Evolutionary conservation across 2,797 vertebrate genomes (phyloP), one percentile per base, ranked within the genome.

Genomic region (Dicrostonyx torquatus): DNA sequence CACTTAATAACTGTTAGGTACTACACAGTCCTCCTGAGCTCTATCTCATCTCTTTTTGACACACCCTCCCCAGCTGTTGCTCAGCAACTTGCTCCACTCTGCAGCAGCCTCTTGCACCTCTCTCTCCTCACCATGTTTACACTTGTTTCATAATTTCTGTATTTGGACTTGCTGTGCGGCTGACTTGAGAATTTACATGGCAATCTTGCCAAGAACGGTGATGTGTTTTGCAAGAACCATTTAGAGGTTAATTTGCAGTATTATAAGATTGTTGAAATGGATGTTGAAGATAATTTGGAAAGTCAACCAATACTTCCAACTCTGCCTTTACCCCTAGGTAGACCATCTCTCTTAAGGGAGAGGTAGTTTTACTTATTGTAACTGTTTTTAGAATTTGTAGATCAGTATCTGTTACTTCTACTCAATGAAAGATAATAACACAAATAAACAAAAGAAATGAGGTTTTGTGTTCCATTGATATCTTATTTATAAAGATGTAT

Each of bases 251-350:
- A 40, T 89, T 93, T 84, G 50, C n/a, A 5, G 4, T 83, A n/a
- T 86, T n/a, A 24, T 9, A 90, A 96, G 50, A 68, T 7, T 31
- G 4, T n/a, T 91, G 26, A 91, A 93, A 55, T 72, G 66, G n/a
- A 87, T 84, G 4, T 60, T 70, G 26, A 77, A 26, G 17, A 45
- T 91, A 87, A 93, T 75, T 79, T 83, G 37, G 1, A 70, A 0
- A 43, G 48, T 48, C 20, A n/a, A 60, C 1, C 17, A 90, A 66
- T 90, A n/a, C 3, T 15, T 90, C 86, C 58, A 79, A 55, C 50
- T 64, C 3, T 2, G 2, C 7, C 20, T 89, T n/a, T 68, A 45
- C 48, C n/a, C n/a, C n/a, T n/a, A n/a, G n/a, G 4, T 43, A 50
- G 31, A 40, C 31, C 77, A 48, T 48, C 3, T 48, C 6, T 48